Base-by-base conservation (phyloP, 2,888 invertebrate genomes). In the Meghimatium bilineatum region DNA sequence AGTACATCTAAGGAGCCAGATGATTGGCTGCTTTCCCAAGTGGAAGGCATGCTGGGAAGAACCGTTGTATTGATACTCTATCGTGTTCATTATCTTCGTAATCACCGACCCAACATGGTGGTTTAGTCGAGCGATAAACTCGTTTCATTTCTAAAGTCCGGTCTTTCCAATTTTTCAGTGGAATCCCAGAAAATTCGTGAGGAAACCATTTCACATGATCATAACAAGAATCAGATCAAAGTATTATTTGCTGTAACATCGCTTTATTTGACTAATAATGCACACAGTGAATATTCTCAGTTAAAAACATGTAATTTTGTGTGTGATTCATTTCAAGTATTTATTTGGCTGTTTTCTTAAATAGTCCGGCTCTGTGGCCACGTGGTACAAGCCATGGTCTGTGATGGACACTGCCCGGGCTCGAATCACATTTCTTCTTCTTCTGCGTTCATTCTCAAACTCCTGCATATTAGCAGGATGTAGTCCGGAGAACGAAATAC, bases 21-120 rank as follows among this genome's bases (percentile, higher is more conserved):
- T 83, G 83, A 83, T 83, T 83, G 83, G 83, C 78, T 76, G 74
- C 20, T 32, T 76, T 60, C 44, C 63, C 66, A 69, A 60, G 83
- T 52, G 83, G 83, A 79, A 32, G 79, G 72, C 83, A 74, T 83
- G 83, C 83, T 79, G 83, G 79, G 83, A 78, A 74, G 78, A 38
- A 72, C 72, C 49, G 32, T 38, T 36, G 78, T 78, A 79, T 49
- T 83, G 83, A 83, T 83, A 79, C 78, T 72, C 63, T 29, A 69
- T 52, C 1, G 63, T 56, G 56, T 63, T 83, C 83, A 83, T 83
- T 83, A 79, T 44, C 78, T 60, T 38, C 23, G 49, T 83, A 83
- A 83, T 83, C 83, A 79, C 79, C 72, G 63, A 60, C 34, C 69
- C 79, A 78, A 79, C 72, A 74, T 72, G 79, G 63, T 49, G 78